Conservation (phyloP, 2,888 invertebrate species). For the Hypselothyrea guttata region DNA sequence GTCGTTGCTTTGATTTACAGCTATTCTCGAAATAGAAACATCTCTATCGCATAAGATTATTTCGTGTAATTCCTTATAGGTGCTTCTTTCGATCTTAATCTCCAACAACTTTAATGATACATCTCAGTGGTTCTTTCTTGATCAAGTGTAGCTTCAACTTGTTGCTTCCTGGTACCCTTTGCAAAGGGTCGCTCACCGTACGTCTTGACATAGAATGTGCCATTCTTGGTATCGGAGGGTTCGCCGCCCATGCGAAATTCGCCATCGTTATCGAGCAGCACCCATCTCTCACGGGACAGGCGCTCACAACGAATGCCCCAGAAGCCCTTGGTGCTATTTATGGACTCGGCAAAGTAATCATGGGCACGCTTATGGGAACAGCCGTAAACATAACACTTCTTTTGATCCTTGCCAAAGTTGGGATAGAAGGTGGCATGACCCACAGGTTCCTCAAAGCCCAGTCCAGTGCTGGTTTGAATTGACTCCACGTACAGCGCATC, state of each 20-base stretch:
- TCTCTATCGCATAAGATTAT: too few species aligned
- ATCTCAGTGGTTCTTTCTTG: conserved; percentile 41
- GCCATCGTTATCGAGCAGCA: conserved; percentile 64
- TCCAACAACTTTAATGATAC: conserved; percentile 42
- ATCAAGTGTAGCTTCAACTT: conserved; percentile 7
- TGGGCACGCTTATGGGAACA: conserved; percentile 81
- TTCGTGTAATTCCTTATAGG: too few species aligned
- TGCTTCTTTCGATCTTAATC: too few species aligned
- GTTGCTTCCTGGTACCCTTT: conserved; percentile 53
- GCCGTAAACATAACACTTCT: conserved; percentile 80
- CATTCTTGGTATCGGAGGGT: conserved; percentile 79
- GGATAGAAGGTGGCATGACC: conserved; percentile 82
- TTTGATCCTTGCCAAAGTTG: conserved; percentile 81
- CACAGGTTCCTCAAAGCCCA: conserved; percentile 79
- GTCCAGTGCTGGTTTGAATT: conserved; percentile 81
- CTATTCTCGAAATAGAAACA: too few species aligned
- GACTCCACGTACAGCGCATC: conserved; percentile 82
- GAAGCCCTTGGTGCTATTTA: conserved; percentile 76
- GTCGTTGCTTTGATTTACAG: too few species aligned
- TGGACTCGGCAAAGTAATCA: conserved; percentile 79
- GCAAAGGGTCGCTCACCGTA: conserved; percentile 74
- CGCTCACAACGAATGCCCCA: conserved; percentile 79
- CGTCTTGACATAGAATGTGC: conserved; percentile 80
- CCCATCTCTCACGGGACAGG: conserved; percentile 68
- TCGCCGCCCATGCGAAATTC: conserved; percentile 82